Evolutionary conservation across 2,797 vertebrate species (phyloP).

Genomic region (Pyrrhura leucotis): DNA sequence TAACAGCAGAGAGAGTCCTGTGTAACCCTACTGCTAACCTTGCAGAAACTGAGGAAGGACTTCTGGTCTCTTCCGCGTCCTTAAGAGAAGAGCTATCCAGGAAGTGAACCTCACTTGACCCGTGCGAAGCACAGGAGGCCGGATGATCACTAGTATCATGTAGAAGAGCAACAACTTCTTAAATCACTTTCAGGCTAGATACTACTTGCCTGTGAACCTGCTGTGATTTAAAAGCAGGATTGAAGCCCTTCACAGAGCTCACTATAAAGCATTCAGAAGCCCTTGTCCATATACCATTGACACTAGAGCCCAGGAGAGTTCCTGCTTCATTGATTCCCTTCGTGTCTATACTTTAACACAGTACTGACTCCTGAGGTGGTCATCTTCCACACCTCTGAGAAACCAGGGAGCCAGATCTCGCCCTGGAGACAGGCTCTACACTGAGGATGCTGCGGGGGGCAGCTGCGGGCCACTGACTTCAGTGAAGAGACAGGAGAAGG

Average conservation of each 20-base stretch:
- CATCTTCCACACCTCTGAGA: neutral
- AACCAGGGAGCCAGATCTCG: neutral
- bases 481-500: neutral
- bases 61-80: neutral
- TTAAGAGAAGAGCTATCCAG: neutral
- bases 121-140: neutral
- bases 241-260: neutral
- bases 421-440: neutral
- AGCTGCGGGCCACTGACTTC: neutral
- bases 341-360: fast-evolving
- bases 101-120: neutral
- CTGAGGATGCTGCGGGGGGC: fast-evolving
- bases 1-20: neutral
- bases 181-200: neutral
- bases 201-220: neutral
- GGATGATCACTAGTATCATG: neutral
- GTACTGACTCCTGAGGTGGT: neutral
- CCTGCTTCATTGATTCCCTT: neutral
- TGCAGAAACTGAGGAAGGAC: neutral
- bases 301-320: neutral
- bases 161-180: neutral
- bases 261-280: neutral
- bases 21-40: neutral
- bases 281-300: fast-evolving
- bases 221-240: neutral